Evolutionary conservation across 2,888 invertebrate species (phyloP).

Genomic region (Mycalesis mineus): DNA sequence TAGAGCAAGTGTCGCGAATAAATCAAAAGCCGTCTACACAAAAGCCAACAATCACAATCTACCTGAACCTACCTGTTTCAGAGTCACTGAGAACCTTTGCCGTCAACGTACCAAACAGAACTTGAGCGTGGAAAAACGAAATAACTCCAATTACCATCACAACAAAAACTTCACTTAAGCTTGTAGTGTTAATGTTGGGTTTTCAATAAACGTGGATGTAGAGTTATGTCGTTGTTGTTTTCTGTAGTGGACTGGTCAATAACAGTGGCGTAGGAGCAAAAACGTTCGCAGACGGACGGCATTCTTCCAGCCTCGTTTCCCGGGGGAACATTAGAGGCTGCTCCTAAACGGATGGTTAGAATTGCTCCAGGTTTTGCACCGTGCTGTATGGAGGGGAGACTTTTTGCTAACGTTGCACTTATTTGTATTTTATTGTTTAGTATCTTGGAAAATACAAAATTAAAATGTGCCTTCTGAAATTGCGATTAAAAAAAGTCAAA

Average conservation of each 20-base stretch:
- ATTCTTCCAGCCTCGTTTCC: slow-evolving; percentile 53
- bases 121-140: not conserved
- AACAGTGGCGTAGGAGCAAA: slow-evolving; percentile 62
- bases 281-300: slow-evolving; percentile 63
- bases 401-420: slow-evolving; percentile 22
- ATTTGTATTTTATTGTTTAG: slow-evolving; percentile 16
- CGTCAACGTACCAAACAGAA: slow-evolving; percentile 39
- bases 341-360: slow-evolving; percentile 52
- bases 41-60: slow-evolving; percentile 35
- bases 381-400: slow-evolving; percentile 32
- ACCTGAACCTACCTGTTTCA: slow-evolving; percentile 42
- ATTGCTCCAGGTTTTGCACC: slow-evolving; percentile 35
- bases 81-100: slow-evolving; percentile 35
- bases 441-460: slow-evolving; percentile 5
- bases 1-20: slow-evolving; percentile 27
- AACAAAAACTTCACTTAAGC: not conserved
- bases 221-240: slow-evolving; percentile 23
- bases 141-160: not conserved
- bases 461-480: no score
- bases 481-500: no score
- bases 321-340: slow-evolving; percentile 48
- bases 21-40: slow-evolving; percentile 32
- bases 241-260: slow-evolving; percentile 47
- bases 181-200: not conserved
- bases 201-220: slow-evolving; percentile 5